phyloP scores from a whole-genome alignment of 1,140 invertebrate species.

The Steinernema khuongi region DNA sequence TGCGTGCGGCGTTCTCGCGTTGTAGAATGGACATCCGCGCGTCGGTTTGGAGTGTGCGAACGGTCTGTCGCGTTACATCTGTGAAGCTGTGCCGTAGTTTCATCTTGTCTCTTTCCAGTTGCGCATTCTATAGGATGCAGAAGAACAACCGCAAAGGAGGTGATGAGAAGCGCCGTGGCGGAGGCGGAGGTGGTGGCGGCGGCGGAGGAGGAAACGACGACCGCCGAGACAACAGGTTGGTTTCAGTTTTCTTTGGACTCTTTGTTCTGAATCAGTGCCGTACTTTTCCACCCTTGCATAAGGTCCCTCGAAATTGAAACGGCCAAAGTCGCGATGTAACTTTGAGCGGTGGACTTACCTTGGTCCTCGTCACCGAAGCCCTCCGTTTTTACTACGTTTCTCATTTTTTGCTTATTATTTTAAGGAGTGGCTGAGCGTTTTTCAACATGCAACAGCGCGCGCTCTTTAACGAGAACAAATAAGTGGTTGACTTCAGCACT shows the following conservation, averaged over 20 bases:
- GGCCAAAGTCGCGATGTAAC: too few relatives aligned
- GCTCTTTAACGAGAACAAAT: too few relatives aligned
- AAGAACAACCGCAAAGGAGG: background rate
- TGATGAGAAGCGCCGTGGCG: slow-evolving; percentile 16
- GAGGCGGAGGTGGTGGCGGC: slow-evolving; percentile 17
- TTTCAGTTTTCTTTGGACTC: background rate
- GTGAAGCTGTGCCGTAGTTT: background rate
- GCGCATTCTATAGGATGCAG: too few relatives aligned
- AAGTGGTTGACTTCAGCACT: too few relatives aligned
- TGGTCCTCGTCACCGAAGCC: too few relatives aligned
- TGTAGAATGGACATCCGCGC: background rate
- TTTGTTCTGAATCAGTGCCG: background rate
- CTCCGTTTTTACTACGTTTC: too few relatives aligned
- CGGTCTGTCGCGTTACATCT: background rate
- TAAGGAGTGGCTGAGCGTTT: too few relatives aligned
- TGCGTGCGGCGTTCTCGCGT: background rate
- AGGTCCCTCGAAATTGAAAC: too few relatives aligned
- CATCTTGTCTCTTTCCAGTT: background rate
- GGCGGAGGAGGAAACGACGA: slow-evolving; percentile 19
- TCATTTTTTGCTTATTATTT: too few relatives aligned
- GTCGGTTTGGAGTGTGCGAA: background rate
- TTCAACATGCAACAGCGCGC: too few relatives aligned
- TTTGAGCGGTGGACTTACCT: too few relatives aligned
- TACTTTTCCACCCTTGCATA: too few relatives aligned
- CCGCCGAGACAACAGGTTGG: slow-evolving; percentile 12